Conservation (phyloP, 2,797 vertebrate genomes). For the Emydoidea blandingii region DNA sequence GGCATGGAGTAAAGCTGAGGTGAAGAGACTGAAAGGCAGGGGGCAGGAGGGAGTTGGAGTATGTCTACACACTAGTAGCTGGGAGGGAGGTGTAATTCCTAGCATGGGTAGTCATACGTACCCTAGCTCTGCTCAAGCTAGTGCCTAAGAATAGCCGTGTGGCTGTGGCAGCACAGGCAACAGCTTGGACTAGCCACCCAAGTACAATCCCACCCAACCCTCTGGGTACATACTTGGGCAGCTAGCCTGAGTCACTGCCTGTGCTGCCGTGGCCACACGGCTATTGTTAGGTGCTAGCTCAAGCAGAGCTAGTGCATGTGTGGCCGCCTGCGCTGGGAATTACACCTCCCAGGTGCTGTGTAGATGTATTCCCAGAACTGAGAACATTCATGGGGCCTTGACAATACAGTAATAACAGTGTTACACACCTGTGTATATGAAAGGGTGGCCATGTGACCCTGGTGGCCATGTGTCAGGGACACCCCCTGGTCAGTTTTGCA, state of each 20-base stretch:
- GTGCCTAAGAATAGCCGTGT: background rate
- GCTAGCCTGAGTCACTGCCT: background rate
- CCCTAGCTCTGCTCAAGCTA: background rate
- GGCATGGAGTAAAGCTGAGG: background rate
- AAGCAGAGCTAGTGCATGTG: background rate
- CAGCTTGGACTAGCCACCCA: background rate
- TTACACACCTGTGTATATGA: rapidly evolving
- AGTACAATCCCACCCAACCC: background rate
- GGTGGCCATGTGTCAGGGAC: background rate
- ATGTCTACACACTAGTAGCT: background rate
- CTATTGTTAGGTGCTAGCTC: background rate
- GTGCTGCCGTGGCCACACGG: background rate
- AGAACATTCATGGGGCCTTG: background rate
- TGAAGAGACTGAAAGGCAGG: background rate
- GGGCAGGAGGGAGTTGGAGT: background rate
- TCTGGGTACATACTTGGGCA: background rate
- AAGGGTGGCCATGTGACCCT: background rate
- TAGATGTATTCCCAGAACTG: rapidly evolving
- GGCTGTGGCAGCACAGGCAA: background rate
- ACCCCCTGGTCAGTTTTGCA: background rate
- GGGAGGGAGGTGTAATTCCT: background rate
- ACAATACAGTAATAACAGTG: background rate
- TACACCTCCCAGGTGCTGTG: background rate
- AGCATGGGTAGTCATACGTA: background rate
- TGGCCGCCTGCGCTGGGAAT: background rate